A percentile compares a stretch with the other conserved stretches of the same genome.
Conservation (phyloP, 2,797 vertebrate genomes). For the Tachyglossus aculeatus region DNA sequence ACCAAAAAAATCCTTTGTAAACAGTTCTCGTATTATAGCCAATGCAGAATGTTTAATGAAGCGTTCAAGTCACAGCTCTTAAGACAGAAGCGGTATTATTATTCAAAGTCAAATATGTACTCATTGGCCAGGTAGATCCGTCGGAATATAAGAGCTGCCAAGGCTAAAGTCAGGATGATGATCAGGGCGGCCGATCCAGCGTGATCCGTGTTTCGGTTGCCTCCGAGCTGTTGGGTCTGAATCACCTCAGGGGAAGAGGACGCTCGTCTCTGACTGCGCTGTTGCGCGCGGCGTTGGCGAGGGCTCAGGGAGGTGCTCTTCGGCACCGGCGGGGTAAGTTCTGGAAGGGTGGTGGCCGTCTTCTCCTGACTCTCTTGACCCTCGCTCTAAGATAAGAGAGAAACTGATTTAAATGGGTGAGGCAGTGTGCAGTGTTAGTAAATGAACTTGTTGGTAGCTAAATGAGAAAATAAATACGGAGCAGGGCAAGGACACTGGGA, state of each 20-base stretch:
- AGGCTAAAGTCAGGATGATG: slow-evolving; percentile 88
- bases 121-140: slow-evolving; percentile 93
- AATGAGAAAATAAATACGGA: slow-evolving; percentile 13
- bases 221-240: slow-evolving; percentile 74
- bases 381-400: slow-evolving; percentile 53
- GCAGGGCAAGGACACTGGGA: not conserved
- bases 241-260: slow-evolving; percentile 70
- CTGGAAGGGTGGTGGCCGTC: slow-evolving; percentile 38
- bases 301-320: slow-evolving; percentile 80
- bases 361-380: slow-evolving; percentile 47
- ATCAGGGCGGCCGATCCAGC: slow-evolving; percentile 86
- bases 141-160: slow-evolving; percentile 93
- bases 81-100: slow-evolving; percentile 72
- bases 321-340: slow-evolving; percentile 44
- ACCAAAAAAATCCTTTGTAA: slow-evolving; percentile 76
- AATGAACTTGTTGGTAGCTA: no score
- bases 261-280: slow-evolving; percentile 77
- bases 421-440: no score
- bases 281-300: slow-evolving; percentile 87
- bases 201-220: slow-evolving; percentile 76
- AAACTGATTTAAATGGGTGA: slow-evolving; percentile 30
- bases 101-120: slow-evolving; percentile 92
- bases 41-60: slow-evolving; percentile 70
- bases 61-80: slow-evolving; percentile 43
- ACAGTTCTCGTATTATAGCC: slow-evolving; percentile 74